Percentiles rank a stretch among this genome's conserved stretches.
phyloP scores from a whole-genome alignment of 2,113 vertebrate genomes.

The Coryphaenoides rupestris region DNA sequence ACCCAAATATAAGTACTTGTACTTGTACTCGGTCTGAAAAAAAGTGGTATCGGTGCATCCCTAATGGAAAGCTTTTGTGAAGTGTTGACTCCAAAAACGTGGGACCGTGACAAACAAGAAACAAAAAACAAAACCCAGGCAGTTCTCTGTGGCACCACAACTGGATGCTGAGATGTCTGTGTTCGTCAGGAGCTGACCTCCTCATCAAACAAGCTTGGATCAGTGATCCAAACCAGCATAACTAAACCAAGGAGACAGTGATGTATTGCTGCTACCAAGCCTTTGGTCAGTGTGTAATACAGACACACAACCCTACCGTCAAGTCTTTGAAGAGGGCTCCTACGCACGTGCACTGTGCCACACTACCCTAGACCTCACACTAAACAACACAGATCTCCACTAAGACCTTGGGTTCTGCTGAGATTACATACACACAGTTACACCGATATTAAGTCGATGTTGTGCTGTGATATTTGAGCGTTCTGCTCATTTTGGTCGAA shows the following conservation, averaged over 20 bases:
- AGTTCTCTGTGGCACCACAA: conserved; percentile 31
- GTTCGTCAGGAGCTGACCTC: conserved; percentile 39
- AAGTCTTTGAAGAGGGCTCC: conserved; percentile 43
- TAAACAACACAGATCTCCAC: background rate
- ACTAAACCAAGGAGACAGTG: conserved; percentile 8
- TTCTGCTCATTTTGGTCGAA: background rate
- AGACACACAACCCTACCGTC: conserved; percentile 25
- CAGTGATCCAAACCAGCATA: conserved; percentile 41
- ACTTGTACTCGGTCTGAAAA: too few species aligned
- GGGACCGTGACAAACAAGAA: conserved; percentile 40
- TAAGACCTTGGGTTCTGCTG: conserved; percentile 8
- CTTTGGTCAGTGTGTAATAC: conserved; percentile 32
- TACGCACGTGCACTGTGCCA: conserved; percentile 6
- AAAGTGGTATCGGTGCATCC: too few species aligned
- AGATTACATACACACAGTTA: background rate
- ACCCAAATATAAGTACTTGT: too few species aligned
- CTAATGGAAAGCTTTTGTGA: conserved; percentile 34
- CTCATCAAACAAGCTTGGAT: conserved; percentile 43
- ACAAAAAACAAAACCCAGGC: conserved; percentile 35
- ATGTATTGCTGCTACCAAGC: conserved; percentile 28
- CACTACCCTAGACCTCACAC: background rate
- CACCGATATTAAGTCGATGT: background rate
- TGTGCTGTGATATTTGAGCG: background rate
- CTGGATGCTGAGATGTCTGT: conserved; percentile 45
- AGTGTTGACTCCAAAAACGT: conserved; percentile 34